Conservation (phyloP, 2,113 vertebrate genomes). For the Phyllostomus discolor region DNA sequence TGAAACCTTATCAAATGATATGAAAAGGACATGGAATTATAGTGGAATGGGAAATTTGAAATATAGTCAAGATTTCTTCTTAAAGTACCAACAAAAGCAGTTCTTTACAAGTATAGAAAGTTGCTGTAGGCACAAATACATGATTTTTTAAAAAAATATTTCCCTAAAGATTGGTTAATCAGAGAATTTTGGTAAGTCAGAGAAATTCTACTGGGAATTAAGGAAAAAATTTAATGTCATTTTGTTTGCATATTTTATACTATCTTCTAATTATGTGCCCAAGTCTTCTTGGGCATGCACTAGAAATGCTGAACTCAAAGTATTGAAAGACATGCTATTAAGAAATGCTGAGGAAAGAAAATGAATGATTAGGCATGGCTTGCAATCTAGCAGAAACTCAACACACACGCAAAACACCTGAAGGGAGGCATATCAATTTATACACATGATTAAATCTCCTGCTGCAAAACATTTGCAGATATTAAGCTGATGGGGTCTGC, state of each 20-base stretch:
- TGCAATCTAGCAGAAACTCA: neutral
- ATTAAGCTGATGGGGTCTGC: neutral
- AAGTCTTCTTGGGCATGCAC: neutral
- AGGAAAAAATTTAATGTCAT: neutral
- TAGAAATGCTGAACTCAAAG: neutral
- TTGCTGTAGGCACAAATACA: neutral
- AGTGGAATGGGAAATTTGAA: neutral
- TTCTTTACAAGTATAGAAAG: neutral
- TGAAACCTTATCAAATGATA: neutral
- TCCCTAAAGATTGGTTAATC: neutral
- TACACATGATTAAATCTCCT: neutral
- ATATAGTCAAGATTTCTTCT: neutral
- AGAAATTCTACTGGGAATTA: neutral
- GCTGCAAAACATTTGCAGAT: neutral
- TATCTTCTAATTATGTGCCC: neutral
- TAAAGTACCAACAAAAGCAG: neutral
- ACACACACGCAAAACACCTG: neutral
- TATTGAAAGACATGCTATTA: neutral
- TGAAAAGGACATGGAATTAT: neutral
- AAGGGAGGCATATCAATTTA: neutral
- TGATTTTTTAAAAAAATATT: neutral
- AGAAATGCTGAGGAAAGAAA: neutral
- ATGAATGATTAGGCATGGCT: neutral
- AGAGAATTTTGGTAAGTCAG: neutral
- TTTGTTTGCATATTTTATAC: neutral